Evolutionary conservation across 2,888 invertebrate species (phyloP), one percentile per base, ranked within the genome.

Genomic region (Habrosyne pyritoides): DNA sequence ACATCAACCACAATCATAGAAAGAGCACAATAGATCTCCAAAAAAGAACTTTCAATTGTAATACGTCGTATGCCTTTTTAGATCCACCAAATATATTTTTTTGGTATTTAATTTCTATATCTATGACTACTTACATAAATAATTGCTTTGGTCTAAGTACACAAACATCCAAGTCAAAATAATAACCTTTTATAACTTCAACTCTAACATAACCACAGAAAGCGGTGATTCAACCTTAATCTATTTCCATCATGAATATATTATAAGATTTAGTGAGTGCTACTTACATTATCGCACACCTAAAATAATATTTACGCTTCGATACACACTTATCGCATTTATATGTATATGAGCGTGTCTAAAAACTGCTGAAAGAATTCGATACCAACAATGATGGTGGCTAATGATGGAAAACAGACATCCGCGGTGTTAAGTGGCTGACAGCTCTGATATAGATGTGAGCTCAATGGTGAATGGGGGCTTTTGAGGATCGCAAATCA

Each of bases 381-480:
- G 61, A 77, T 68, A 61, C 64, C 53, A 56, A 33, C 68, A 66
- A 63, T 72, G 61, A 63, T 75, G 28, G 21, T 18, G 18, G 10
- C 10, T 28, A 71, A 73, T 75, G 83, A 86, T 83, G 71, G 71
- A 83, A 80, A 84, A 74, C 86, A 88, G 84, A 84, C 77, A 67
- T 64, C 64, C 57, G 64, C 56, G 67, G 83, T 80, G 80, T 78
- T 79, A 74, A 81, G 75, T 83, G 70, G 74, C 78, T 73, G 81
- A 78, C 78, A 75, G 67, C 55, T 73, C 67, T 73, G 64, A 67
- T 79, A 81, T 77, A 76, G 68, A 80, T 81, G 84, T 71, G 68
- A 67, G 66, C 67, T 73, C 61, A 69, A 73, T 61, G 21, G n/a
- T n/a, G n/a, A n/a, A n/a, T n/a, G n/a, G n/a, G n/a, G 59, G 59